Conservation (phyloP, 2,113 vertebrate genomes). For the Ciconia stormi region DNA sequence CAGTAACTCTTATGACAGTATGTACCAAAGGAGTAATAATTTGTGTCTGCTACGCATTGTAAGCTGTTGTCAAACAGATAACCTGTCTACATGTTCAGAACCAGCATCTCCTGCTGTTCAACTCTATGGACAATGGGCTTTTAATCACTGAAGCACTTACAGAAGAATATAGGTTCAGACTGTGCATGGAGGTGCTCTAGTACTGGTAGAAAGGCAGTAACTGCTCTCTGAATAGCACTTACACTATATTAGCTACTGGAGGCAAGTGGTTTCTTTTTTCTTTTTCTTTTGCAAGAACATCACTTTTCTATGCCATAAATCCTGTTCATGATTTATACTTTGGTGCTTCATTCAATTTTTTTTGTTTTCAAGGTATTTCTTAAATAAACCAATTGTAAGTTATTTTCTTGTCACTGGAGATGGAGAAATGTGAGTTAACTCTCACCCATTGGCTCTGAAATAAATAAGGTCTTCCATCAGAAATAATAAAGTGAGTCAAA, state of each 20-base stretch:
- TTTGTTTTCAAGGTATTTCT: slow-evolving; percentile 57
- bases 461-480: slow-evolving; percentile 44
- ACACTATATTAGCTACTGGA: slow-evolving; percentile 36
- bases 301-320: slow-evolving; percentile 51
- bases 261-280: neutral
- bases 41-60: neutral
- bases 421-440: slow-evolving; percentile 39
- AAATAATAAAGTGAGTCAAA: slow-evolving; percentile 50
- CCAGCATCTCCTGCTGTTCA: slow-evolving; percentile 38
- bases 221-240: slow-evolving; percentile 47
- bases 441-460: slow-evolving; percentile 54
- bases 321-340: slow-evolving; percentile 46
- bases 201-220: slow-evolving; percentile 19
- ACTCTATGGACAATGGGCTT: slow-evolving; percentile 44
- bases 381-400: slow-evolving; percentile 62
- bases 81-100: slow-evolving; percentile 22
- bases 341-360: slow-evolving; percentile 12
- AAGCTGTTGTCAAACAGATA: slow-evolving; percentile 57
- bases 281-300: slow-evolving; percentile 25
- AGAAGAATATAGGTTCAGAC: slow-evolving; percentile 40
- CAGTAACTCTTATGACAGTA: neutral
- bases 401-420: slow-evolving; percentile 63
- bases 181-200: slow-evolving; percentile 33
- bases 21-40: slow-evolving; percentile 23
- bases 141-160: slow-evolving; percentile 32